phyloP scores from a whole-genome alignment of 2,113 vertebrate genomes.

The Laticauda colubrina region DNA sequence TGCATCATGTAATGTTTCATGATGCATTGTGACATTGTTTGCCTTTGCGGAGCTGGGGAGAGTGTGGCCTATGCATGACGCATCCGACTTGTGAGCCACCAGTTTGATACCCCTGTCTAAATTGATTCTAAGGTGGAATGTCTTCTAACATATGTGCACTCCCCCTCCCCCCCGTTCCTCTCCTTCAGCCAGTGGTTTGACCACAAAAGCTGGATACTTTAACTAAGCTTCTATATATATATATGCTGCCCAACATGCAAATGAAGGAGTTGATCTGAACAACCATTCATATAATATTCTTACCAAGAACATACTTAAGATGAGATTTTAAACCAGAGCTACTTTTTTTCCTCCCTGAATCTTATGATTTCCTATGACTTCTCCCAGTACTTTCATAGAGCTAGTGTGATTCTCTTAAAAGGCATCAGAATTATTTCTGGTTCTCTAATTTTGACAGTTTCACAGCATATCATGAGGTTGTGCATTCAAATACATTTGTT shows the following conservation, averaged over 20 bases:
- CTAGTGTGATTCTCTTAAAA: accelerated
- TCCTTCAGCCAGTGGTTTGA: background rate
- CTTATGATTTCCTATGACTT: background rate
- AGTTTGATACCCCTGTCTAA: background rate
- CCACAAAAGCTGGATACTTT: background rate
- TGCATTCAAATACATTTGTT: background rate
- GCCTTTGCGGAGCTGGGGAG: no score
- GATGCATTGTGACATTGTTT: no score
- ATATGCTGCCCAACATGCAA: background rate
- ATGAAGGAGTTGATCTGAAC: background rate
- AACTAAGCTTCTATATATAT: background rate
- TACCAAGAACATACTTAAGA: background rate
- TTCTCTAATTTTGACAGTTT: background rate
- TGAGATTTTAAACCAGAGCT: background rate
- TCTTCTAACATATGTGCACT: background rate
- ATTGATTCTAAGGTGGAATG: background rate
- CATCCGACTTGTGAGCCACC: no score
- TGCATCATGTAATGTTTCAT: no score
- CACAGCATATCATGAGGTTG: background rate
- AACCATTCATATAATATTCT: background rate
- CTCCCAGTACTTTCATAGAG: background rate
- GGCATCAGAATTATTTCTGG: background rate
- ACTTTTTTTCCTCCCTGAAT: background rate
- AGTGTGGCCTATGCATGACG: no score
- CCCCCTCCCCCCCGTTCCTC: background rate